Percentiles rank a stretch among this genome's conserved stretches.
Evolutionary conservation across 64 coral and sea anemone species (phyloP).

Genomic region (Stichodactyla mertensii): DNA sequence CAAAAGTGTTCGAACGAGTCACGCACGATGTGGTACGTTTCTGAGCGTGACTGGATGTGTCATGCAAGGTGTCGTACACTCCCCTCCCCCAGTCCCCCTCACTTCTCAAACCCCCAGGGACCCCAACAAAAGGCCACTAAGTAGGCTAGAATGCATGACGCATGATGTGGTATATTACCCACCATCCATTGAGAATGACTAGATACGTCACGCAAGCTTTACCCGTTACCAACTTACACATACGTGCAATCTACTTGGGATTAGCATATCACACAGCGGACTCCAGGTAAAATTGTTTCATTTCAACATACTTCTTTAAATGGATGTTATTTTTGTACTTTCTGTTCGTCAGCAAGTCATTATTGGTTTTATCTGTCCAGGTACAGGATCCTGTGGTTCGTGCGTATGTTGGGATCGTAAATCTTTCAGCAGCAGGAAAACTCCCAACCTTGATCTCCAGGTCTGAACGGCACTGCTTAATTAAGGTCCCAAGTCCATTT

Average conservation of each 20-base stretch:
- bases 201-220: not conserved
- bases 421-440: not conserved
- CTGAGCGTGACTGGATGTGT: too few relatives aligned
- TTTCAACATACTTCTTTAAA: not conserved
- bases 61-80: too few relatives aligned
- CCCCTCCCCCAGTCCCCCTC: too few relatives aligned
- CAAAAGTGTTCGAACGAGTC: not conserved
- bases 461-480: not conserved
- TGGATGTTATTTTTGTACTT: not conserved
- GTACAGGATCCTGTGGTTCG: not conserved
- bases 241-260: too few relatives aligned
- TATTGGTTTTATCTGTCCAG: not conserved
- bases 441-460: not conserved
- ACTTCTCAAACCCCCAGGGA: too few relatives aligned
- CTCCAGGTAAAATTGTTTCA: not conserved
- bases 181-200: not conserved
- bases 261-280: not conserved
- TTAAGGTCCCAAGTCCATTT: slow-evolving; percentile 2
- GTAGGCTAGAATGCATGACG: too few relatives aligned
- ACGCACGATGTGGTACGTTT: not conserved
- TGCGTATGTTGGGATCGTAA: not conserved
- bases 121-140: too few relatives aligned
- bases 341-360: not conserved
- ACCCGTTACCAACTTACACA: not conserved
- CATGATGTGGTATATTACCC: too few relatives aligned